phyloP scores from a whole-genome alignment of 2,888 invertebrate genomes.

The Sturmia bella region DNA sequence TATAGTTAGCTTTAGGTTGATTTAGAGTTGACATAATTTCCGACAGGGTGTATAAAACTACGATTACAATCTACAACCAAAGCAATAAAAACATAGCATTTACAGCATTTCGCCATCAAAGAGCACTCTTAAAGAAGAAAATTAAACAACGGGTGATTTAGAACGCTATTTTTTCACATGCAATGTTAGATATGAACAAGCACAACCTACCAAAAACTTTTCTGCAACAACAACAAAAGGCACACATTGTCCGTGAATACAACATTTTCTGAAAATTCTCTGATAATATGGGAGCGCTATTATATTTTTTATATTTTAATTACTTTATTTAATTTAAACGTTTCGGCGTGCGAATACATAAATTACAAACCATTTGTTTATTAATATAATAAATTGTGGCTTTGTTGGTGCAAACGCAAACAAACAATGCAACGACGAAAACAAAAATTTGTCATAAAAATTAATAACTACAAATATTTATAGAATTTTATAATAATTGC shows the following conservation, averaged over 20 bases:
- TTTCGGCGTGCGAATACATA: constrained; percentile 29
- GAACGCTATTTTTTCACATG: too few relatives aligned
- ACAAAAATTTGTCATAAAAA: constrained; percentile 8
- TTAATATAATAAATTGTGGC: constrained; percentile 55
- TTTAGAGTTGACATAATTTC: too few relatives aligned
- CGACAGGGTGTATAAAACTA: too few relatives aligned
- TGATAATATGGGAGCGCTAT: constrained; percentile 5
- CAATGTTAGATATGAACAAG: too few relatives aligned
- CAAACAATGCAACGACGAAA: constrained; percentile 11
- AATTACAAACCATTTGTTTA: constrained; percentile 46
- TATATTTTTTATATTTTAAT: constrained; percentile 19
- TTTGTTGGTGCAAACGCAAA: constrained; percentile 19
- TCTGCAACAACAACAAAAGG: background rate
- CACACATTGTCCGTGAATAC: background rate
- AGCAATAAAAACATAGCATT: too few relatives aligned
- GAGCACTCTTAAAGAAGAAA: too few relatives aligned
- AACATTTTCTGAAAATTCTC: background rate
- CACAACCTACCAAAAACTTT: too few relatives aligned
- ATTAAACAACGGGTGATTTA: too few relatives aligned
- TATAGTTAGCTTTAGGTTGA: too few relatives aligned
- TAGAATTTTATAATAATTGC: constrained; percentile 15
- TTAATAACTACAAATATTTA: constrained; percentile 17
- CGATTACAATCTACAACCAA: too few relatives aligned
- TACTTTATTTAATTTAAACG: constrained; percentile 44
- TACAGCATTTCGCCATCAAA: too few relatives aligned